Conservation (phyloP, 2,113 vertebrate species). For the Chamaetylas fuelleborni region DNA sequence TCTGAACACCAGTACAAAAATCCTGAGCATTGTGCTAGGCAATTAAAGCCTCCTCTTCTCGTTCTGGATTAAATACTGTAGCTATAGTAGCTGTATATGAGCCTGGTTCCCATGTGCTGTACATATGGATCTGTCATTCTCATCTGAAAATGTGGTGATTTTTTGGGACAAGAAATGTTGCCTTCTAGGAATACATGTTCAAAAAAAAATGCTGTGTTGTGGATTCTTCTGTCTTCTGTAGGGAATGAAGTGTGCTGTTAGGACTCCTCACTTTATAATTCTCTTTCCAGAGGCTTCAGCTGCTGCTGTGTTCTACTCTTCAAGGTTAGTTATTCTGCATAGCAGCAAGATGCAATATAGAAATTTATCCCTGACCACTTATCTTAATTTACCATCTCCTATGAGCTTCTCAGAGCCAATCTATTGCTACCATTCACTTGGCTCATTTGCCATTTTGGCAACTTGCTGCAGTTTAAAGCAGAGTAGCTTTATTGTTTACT, state of each 20-base stretch:
- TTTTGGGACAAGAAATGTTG: not conserved
- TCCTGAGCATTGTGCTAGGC: not conserved
- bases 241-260: not conserved
- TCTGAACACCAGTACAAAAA: not conserved
- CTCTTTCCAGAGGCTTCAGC: not conserved
- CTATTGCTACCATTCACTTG: not conserved
- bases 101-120: not conserved
- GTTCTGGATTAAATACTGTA: not conserved
- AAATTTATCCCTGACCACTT: not conserved
- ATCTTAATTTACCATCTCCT: not conserved
- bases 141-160: not conserved
- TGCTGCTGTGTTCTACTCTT: not conserved
- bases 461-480: not conserved
- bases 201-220: not conserved
- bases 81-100: not conserved
- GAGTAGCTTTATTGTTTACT: not conserved
- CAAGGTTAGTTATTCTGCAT: not conserved
- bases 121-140: not conserved
- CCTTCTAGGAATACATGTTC: not conserved
- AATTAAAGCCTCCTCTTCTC: not conserved
- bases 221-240: not conserved
- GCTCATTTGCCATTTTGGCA: not conserved
- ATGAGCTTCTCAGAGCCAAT: not conserved
- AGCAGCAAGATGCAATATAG: not conserved
- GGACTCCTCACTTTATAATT: not conserved